Percentiles rank a stretch among this genome's conserved stretches.
phyloP scores from a whole-genome alignment of 2,888 invertebrate genomes.

The Odontothrips loti region DNA sequence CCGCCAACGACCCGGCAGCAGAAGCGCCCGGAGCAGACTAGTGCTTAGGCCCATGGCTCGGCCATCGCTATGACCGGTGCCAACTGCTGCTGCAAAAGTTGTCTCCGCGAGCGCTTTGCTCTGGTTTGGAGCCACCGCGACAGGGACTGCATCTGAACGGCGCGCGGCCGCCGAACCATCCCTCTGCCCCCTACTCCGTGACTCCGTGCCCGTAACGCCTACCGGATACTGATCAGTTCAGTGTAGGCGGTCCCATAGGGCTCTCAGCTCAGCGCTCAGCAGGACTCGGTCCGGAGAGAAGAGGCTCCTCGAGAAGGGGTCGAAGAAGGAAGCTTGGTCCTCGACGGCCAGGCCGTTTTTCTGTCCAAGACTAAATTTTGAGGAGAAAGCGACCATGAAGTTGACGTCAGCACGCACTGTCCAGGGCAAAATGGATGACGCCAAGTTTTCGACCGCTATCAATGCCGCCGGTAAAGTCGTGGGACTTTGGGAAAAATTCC shows the following conservation, averaged over 20 bases:
- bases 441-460: neutral
- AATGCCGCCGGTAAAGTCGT: neutral
- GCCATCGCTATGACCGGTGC: constrained; percentile 11
- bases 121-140: neutral
- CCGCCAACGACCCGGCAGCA: neutral
- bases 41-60: neutral
- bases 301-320: too few species aligned
- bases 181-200: neutral
- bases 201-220: too few species aligned
- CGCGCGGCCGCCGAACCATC: neutral
- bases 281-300: too few species aligned
- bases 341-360: too few species aligned
- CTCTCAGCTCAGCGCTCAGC: too few species aligned
- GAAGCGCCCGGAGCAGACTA: too few species aligned
- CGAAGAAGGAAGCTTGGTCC: too few species aligned
- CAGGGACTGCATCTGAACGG: constrained; percentile 2
- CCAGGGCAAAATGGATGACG: neutral
- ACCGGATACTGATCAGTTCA: too few species aligned
- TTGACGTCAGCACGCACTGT: neutral
- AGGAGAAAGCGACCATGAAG: neutral
- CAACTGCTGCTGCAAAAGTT: constrained; percentile 14
- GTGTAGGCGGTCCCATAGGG: too few species aligned
- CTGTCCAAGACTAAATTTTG: too few species aligned
- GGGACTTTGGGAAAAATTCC: neutral
- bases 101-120: neutral